Percentiles rank a stretch among this genome's conserved stretches.
Evolutionary conservation across 1,140 invertebrate species (phyloP).

Genomic region (Orussus abietinus): DNA sequence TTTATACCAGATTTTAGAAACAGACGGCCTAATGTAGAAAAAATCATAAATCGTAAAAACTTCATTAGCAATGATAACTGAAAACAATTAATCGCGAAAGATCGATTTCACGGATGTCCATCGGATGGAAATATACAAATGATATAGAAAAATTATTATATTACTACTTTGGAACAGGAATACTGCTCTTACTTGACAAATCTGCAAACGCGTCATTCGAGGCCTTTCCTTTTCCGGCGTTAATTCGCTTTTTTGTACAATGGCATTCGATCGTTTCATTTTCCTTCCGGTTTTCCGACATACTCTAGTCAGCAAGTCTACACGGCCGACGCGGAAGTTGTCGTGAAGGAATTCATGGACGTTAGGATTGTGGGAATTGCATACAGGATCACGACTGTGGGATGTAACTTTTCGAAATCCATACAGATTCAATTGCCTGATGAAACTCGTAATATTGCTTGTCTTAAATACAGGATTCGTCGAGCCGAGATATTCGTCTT

Average conservation of each 20-base stretch:
- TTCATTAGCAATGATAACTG: too few relatives aligned
- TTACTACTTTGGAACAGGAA: too few relatives aligned
- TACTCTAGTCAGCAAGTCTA: slow-evolving; percentile 55
- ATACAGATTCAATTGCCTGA: slow-evolving; percentile 60
- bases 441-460: slow-evolving; percentile 60
- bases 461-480: slow-evolving; percentile 60
- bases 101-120: too few relatives aligned
- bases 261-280: slow-evolving; percentile 26
- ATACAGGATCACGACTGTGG: slow-evolving; percentile 56
- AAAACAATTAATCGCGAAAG: too few relatives aligned
- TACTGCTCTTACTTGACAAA: slow-evolving; percentile 33
- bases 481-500: slow-evolving; percentile 54
- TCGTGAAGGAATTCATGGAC: slow-evolving; percentile 61
- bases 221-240: slow-evolving; percentile 11
- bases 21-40: too few relatives aligned
- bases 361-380: slow-evolving; percentile 55
- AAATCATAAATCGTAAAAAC: too few relatives aligned
- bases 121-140: too few relatives aligned
- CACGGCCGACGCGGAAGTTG: slow-evolving; percentile 52
- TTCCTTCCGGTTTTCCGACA: slow-evolving; percentile 53
- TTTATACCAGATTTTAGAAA: too few relatives aligned
- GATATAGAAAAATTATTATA: too few relatives aligned
- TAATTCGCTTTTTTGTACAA: not conserved
- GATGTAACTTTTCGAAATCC: slow-evolving; percentile 62
- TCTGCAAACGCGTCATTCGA: slow-evolving; percentile 29